Conservation (phyloP, 2,113 vertebrate species). For the Myiopsitta monachus region DNA sequence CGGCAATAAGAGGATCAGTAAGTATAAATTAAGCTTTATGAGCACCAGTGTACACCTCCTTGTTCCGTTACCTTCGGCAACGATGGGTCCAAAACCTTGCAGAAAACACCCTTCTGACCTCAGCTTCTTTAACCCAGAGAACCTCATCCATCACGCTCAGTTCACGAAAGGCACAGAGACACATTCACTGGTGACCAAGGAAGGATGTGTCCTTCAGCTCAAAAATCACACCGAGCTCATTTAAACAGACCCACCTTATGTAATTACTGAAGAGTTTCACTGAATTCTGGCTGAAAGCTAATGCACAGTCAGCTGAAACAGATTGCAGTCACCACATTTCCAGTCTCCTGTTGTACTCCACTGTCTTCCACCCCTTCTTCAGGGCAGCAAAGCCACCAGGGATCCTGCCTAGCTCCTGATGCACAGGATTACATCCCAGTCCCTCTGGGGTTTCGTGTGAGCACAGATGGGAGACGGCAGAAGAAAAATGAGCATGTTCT, state of each 20-base stretch:
- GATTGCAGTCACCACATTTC: neutral
- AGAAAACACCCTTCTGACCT: neutral
- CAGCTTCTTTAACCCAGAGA: neutral
- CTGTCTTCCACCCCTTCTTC: neutral
- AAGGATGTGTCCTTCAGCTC: neutral
- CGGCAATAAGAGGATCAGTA: neutral
- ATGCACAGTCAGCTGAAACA: accelerated
- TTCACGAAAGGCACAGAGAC: neutral
- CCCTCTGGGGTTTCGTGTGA: neutral
- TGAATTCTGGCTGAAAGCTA: neutral
- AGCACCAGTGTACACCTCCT: neutral
- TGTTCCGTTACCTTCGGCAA: neutral
- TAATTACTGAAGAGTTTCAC: neutral
- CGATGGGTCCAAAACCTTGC: neutral
- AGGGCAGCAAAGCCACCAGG: neutral
- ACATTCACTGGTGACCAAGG: neutral
- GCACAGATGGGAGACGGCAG: neutral
- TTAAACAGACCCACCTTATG: neutral
- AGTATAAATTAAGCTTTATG: neutral
- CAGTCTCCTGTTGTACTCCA: neutral
- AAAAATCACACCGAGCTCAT: neutral
- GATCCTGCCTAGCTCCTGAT: neutral
- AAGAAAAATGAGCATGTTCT: neutral
- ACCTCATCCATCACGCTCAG: neutral
- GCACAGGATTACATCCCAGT: neutral